Conservation (phyloP, 1,140 invertebrate genomes). For the Mactra quadrangularis region DNA sequence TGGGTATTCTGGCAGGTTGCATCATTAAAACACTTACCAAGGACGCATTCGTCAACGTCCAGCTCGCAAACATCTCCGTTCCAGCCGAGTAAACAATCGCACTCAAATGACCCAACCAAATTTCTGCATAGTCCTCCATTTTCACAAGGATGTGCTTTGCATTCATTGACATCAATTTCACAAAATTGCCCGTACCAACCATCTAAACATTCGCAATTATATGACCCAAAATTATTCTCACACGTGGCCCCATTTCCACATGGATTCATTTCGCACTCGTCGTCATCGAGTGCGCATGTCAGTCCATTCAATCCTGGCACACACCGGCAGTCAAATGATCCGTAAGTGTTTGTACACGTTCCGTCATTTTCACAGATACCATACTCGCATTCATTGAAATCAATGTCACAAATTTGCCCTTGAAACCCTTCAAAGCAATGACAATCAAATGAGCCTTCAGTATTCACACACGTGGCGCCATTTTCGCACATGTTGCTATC, state of each 20-base stretch:
- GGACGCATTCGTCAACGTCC: conserved; percentile 55
- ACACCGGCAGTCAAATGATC: conserved; percentile 89
- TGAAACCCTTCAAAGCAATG: conserved; percentile 83
- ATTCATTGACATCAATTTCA: conserved; percentile 53
- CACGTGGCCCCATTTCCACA: conserved; percentile 56
- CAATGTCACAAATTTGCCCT: conserved; percentile 84
- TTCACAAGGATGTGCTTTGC: conserved; percentile 83
- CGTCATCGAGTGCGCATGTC: conserved; percentile 17
- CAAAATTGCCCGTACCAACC: conserved; percentile 56
- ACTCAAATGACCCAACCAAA: conserved; percentile 39
- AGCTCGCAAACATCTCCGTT: conserved; percentile 35
- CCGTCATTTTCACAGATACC: conserved; percentile 65
- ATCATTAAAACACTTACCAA: conserved; percentile 44
- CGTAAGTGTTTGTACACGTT: conserved; percentile 39
- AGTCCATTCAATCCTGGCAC: conserved; percentile 83
- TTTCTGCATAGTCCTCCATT: conserved; percentile 49
- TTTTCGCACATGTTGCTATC: conserved; percentile 20
- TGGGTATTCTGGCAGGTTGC: conserved; percentile 48
- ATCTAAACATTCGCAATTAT: conserved; percentile 31
- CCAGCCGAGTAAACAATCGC: conserved; percentile 51
- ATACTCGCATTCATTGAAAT: conserved; percentile 65
- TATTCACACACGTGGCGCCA: conserved; percentile 22
- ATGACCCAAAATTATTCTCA: conserved; percentile 34
- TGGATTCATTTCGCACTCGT: conserved; percentile 32
- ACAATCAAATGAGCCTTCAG: conserved; percentile 48